phyloP scores from a whole-genome alignment of 2,113 vertebrate species.

The Kryptolebias marmoratus region DNA sequence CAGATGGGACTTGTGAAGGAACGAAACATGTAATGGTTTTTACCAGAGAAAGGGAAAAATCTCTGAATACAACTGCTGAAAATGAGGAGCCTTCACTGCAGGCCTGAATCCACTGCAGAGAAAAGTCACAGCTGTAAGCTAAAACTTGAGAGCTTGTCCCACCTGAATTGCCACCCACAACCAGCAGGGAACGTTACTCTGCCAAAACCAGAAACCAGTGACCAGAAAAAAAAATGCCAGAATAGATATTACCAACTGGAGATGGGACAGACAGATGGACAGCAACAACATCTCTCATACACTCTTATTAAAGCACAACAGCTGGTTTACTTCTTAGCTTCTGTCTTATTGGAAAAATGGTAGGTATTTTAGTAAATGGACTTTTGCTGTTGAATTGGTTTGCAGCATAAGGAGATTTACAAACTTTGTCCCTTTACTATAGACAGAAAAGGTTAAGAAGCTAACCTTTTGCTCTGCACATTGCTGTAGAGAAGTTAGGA shows the following conservation, averaged over 20 bases:
- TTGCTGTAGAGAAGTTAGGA: neutral
- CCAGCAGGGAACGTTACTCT: neutral
- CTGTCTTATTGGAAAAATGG: too few species aligned
- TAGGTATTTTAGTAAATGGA: too few species aligned
- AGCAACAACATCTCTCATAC: neutral
- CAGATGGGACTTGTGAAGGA: slow-evolving; percentile 11
- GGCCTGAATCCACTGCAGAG: neutral
- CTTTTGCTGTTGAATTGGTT: too few species aligned
- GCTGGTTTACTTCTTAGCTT: too few species aligned
- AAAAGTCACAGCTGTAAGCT: slow-evolving; percentile 9
- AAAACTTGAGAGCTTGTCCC: slow-evolving; percentile 4
- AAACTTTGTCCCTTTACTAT: too few species aligned
- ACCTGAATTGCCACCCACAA: slow-evolving; percentile 1
- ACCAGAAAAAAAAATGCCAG: neutral
- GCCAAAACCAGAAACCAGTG: neutral
- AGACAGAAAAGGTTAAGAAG: neutral
- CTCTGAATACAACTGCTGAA: slow-evolving; percentile 8
- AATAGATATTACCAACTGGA: neutral
- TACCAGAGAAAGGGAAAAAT: neutral
- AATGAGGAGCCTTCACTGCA: neutral
- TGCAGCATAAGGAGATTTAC: too few species aligned
- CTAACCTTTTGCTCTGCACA: neutral
- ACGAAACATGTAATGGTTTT: neutral
- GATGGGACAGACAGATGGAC: neutral
- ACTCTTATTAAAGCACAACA: neutral